phyloP scores from a whole-genome alignment of 2,888 invertebrate species.

The Meiosimyza platycephala region DNA sequence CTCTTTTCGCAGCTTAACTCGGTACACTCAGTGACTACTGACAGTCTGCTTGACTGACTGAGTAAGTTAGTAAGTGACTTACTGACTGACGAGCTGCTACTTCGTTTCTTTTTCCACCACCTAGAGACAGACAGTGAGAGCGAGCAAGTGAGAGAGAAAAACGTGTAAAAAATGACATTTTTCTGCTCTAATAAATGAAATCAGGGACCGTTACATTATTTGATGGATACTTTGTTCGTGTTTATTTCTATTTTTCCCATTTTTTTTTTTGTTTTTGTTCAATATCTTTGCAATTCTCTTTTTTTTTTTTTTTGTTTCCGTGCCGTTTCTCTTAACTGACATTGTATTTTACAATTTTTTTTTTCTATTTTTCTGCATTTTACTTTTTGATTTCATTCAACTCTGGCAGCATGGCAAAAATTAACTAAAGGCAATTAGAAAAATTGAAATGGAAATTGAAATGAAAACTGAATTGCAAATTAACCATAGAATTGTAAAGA shows the following conservation, averaged over 20 bases:
- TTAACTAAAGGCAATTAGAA: conserved; percentile 1
- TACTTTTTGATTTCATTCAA: conserved; percentile 15
- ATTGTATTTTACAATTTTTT: not conserved
- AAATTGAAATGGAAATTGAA: conserved; percentile 12
- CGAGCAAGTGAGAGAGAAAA: conserved; percentile 37
- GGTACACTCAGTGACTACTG: too few species aligned
- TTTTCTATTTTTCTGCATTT: conserved; percentile 26
- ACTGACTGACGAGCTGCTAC: not conserved
- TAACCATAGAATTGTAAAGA: too few species aligned
- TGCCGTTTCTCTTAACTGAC: not conserved
- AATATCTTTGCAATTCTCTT: conserved; percentile 30
- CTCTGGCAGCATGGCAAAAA: conserved; percentile 4
- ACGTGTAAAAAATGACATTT: conserved; percentile 44
- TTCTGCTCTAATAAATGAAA: conserved; percentile 65
- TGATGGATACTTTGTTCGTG: conserved; percentile 58
- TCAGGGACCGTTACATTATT: conserved; percentile 63
- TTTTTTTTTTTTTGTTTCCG: conserved; percentile 6
- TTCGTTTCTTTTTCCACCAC: not conserved
- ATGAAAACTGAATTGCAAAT: not conserved
- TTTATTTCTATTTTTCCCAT: conserved; percentile 27
- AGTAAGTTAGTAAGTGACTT: not conserved
- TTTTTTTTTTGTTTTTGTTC: conserved; percentile 20
- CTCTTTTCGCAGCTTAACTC: too few species aligned
- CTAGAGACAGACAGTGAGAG: conserved; percentile 29
- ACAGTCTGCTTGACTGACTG: too few species aligned